These are phyloP conservation scores for Mallateleia sp. DNA, from an alignment of 2,888 invertebrate genomes.

Conservation along the genomic window DNA sequence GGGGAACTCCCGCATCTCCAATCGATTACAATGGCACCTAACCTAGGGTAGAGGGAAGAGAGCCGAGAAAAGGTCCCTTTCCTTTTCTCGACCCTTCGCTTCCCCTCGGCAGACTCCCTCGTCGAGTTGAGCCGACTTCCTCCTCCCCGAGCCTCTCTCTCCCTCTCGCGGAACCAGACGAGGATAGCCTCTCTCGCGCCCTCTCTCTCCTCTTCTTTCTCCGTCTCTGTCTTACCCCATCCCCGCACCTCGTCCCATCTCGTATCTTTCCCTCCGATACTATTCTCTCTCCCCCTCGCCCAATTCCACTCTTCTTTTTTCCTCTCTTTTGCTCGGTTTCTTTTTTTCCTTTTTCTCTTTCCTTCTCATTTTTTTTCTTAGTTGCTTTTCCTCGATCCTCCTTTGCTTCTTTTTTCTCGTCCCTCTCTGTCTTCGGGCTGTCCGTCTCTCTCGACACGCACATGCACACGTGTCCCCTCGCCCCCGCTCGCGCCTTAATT, in stretches of 20 bases:
- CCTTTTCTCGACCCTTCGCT: conserved; percentile 77
- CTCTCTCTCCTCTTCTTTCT: conserved; percentile 35
- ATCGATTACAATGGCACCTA: conserved; percentile 87
- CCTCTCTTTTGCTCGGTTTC: conserved; percentile 36
- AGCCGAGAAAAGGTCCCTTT: conserved; percentile 82
- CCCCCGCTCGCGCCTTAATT: conserved; percentile 49
- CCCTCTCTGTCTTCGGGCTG: conserved; percentile 46
- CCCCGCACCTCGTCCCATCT: conserved; percentile 8
- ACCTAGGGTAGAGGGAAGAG: conserved; percentile 83
- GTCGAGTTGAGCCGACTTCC: conserved; percentile 59
- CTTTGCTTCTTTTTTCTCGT: conserved; percentile 48
- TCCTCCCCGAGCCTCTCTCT: conserved; percentile 31
- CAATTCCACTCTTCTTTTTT: conserved; percentile 53
- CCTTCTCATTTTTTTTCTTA: conserved; percentile 41
- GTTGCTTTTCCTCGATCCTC: conserved; percentile 34
- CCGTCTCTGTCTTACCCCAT: conserved; percentile 17
- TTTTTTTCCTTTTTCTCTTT: conserved; percentile 26
- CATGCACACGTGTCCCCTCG: conserved; percentile 67
- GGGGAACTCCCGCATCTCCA: conserved; percentile 86
- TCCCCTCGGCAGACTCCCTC: conserved; percentile 69
- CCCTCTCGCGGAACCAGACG: conserved; percentile 33
- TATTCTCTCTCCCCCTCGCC: conserved; percentile 44
- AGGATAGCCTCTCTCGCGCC: background rate
- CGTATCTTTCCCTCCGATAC: conserved; percentile 55
- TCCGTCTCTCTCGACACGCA: conserved; percentile 53